phyloP scores from a whole-genome alignment of 1,140 invertebrate genomes.

The Aphis gossypii region DNA sequence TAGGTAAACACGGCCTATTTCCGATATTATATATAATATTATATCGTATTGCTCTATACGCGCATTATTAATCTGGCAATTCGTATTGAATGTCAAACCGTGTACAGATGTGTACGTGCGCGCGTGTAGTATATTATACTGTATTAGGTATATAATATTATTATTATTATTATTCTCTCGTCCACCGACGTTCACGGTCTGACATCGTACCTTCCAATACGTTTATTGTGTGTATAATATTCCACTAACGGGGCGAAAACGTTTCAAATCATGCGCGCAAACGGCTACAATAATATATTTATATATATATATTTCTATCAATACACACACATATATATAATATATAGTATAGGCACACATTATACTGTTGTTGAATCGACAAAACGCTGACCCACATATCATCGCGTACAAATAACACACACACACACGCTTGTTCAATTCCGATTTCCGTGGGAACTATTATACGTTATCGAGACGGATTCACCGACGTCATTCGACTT shows the following conservation, averaged over 20 bases:
- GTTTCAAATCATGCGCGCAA: constrained; percentile 12
- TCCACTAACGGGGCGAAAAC: constrained; percentile 28
- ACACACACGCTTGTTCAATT: neutral
- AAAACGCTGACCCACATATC: constrained; percentile 41
- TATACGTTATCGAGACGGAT: neutral
- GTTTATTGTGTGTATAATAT: neutral
- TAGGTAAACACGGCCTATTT: constrained; percentile 21
- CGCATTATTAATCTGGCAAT: neutral
- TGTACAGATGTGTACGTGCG: neutral
- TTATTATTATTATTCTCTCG: constrained; percentile 10
- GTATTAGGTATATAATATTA: neutral
- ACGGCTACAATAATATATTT: neutral
- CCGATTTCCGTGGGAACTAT: constrained; percentile 37
- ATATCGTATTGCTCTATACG: neutral
- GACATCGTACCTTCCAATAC: neutral
- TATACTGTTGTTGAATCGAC: constrained; percentile 22
- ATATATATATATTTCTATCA: neutral
- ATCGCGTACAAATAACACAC: neutral
- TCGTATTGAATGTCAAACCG: neutral
- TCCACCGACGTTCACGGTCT: constrained; percentile 16
- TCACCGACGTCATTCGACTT: neutral
- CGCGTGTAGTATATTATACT: neutral
- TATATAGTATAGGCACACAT: neutral
- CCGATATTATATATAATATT: neutral
- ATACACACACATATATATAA: neutral